These are phyloP conservation scores for Pseudorhombus dupliciocellatus DNA, from an alignment of 2,113 vertebrate species.

Conservation along the genomic window DNA sequence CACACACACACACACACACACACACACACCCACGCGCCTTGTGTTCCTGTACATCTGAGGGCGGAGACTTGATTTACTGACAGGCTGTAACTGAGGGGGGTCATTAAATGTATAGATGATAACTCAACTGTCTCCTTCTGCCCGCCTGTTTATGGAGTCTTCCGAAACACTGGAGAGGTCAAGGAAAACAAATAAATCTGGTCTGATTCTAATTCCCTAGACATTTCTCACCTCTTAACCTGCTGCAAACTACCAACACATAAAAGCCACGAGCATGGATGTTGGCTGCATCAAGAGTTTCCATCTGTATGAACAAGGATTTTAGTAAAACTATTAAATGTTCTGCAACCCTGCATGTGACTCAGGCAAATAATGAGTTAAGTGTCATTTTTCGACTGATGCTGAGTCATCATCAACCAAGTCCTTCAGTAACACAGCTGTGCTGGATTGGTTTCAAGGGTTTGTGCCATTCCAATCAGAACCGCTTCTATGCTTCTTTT, in stretches of 20 bases:
- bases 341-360: background rate
- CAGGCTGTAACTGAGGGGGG: background rate
- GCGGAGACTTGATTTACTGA: constrained; percentile 10
- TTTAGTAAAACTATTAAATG: background rate
- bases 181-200: no score
- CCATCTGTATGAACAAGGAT: no score
- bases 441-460: constrained; percentile 10
- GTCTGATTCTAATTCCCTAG: no score
- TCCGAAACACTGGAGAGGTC: no score
- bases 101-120: background rate
- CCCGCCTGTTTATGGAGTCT: background rate
- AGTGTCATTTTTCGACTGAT: no score
- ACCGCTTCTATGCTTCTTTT: no score
- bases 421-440: constrained; percentile 10
- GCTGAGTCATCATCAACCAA: background rate
- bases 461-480: constrained; percentile 13
- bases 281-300: no score
- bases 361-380: background rate
- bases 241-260: no score
- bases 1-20: background rate
- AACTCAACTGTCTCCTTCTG: background rate
- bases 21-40: background rate
- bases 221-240: no score
- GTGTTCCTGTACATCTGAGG: background rate
- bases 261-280: no score